Evolutionary conservation across 2,113 vertebrate genomes (phyloP).

Genomic region (Solenodon paradoxus): DNA sequence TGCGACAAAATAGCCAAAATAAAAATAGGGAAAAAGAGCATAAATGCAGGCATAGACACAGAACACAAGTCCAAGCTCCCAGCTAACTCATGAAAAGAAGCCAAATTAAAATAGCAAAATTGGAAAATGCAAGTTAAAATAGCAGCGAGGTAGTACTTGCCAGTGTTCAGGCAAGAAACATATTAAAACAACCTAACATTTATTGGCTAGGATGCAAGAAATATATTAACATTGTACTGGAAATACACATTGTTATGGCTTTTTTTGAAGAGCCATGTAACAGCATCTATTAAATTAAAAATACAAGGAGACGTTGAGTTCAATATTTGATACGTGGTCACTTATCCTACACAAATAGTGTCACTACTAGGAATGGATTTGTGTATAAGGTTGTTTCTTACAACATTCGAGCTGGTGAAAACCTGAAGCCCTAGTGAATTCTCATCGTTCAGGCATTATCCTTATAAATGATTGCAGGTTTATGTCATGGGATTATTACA

Average conservation of each 20-base stretch:
- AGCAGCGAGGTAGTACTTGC: not conserved
- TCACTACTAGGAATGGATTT: not conserved
- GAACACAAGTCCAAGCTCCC: not conserved
- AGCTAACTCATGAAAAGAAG: not conserved
- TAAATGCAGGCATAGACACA: not conserved
- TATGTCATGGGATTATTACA: not conserved
- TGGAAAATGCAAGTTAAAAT: not conserved
- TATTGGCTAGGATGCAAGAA: not conserved
- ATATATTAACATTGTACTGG: not conserved
- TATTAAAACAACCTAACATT: not conserved
- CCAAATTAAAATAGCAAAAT: not conserved
- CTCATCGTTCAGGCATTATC: not conserved
- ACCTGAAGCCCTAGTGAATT: not conserved
- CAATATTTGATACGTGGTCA: not conserved
- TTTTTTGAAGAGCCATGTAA: not conserved
- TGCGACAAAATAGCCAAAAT: not conserved
- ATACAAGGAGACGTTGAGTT: not conserved
- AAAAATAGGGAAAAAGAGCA: not conserved
- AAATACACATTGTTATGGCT: not conserved
- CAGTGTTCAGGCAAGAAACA: not conserved
- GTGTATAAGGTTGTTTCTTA: not conserved
- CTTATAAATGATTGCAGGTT: not conserved
- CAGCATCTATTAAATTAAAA: constrained; percentile 10
- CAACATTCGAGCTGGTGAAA: not conserved
- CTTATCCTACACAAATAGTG: not conserved